A percentile compares a stretch with the other conserved stretches of the same genome.
These are phyloP conservation scores for Xenus cinereus DNA, from an alignment of 2,113 vertebrate genomes.

Conservation along the genomic window DNA sequence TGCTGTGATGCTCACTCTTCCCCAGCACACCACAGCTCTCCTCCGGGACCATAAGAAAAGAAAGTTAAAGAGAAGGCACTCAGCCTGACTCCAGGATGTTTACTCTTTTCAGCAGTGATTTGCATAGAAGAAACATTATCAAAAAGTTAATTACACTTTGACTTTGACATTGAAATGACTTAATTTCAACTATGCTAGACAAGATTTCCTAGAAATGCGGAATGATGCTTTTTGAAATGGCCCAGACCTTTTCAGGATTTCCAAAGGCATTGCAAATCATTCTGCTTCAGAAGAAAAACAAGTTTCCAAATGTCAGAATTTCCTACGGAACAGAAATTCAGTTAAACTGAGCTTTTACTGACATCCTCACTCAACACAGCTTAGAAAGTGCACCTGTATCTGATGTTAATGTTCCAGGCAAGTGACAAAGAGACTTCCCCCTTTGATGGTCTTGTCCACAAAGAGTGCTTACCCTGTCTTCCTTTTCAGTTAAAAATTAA, in stretches of 20 bases:
- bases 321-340: not conserved
- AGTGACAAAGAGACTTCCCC: not conserved
- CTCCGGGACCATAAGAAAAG: not conserved
- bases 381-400: not conserved
- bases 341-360: not conserved
- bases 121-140: not conserved
- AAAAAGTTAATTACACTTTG: not conserved
- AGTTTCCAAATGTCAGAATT: slow-evolving; percentile 4
- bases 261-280: not conserved
- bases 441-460: not conserved
- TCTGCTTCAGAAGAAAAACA: not conserved
- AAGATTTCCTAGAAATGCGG: not conserved
- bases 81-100: not conserved
- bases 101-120: not conserved
- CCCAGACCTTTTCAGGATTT: not conserved
- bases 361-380: not conserved
- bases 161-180: not conserved
- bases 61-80: not conserved
- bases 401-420: not conserved
- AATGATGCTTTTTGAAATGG: not conserved
- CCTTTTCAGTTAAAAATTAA: not conserved
- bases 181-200: not conserved
- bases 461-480: not conserved
- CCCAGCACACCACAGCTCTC: not conserved
- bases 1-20: not conserved